These are phyloP conservation scores for Rhizomys pruinosus DNA, from an alignment of 2,113 vertebrate genomes.

Conservation along the genomic window DNA sequence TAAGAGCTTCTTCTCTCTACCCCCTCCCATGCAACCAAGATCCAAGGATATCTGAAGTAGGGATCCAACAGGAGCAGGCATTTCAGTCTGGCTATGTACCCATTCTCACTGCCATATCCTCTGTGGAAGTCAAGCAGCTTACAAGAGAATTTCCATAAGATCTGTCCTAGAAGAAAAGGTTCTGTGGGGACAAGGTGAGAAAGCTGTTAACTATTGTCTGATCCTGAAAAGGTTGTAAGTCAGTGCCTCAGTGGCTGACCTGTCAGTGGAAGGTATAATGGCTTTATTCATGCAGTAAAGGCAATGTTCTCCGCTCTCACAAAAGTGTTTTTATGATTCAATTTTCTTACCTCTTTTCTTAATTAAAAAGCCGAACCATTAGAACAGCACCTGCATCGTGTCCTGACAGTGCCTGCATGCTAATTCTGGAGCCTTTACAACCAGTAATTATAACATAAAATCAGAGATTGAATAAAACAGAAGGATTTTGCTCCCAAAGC, in stretches of 20 bases:
- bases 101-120: conserved; percentile 82
- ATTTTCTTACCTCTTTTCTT: conserved; percentile 91
- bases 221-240: conserved; percentile 90
- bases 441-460: conserved; percentile 98
- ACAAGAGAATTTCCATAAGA: conserved; percentile 84
- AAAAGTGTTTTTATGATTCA: conserved; percentile 92
- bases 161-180: conserved; percentile 84
- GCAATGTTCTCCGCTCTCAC: conserved; percentile 89
- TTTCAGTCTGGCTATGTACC: conserved; percentile 71
- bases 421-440: conserved; percentile 93
- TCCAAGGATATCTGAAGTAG: not conserved
- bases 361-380: conserved; percentile 92
- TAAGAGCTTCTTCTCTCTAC: not conserved
- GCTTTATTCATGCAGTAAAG: conserved; percentile 88
- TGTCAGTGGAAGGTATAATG: conserved; percentile 89
- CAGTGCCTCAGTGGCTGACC: conserved; percentile 88
- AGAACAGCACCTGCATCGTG: conserved; percentile 94
- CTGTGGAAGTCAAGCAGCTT: conserved; percentile 84
- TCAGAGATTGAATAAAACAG: conserved; percentile 92
- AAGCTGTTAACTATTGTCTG: conserved; percentile 89
- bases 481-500: conserved; percentile 93
- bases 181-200: conserved; percentile 88
- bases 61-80: not conserved
- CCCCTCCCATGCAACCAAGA: not conserved
- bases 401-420: conserved; percentile 89